Evolutionary conservation across 2,888 invertebrate genomes (phyloP).

Genomic region (Callyntrura sp.): DNA sequence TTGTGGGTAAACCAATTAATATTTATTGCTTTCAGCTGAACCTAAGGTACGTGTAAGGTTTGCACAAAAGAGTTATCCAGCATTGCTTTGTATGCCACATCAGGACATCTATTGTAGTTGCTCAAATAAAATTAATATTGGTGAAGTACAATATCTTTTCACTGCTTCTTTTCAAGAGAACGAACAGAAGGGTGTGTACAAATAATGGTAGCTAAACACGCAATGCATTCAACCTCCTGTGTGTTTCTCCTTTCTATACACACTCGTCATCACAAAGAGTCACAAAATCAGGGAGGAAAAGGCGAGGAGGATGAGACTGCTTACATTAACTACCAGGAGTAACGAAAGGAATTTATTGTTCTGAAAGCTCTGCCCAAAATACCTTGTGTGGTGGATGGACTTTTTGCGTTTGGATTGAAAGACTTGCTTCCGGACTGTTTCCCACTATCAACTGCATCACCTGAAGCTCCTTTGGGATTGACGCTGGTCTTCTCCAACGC

Average conservation of each 20-base stretch:
- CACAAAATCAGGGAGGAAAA: slow-evolving; percentile 6
- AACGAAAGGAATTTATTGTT: slow-evolving; percentile 3
- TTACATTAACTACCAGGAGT: not conserved
- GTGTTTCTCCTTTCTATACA: not conserved
- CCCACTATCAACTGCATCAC: slow-evolving; percentile 15
- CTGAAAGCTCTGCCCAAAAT: not conserved
- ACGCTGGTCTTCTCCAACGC: slow-evolving; percentile 60
- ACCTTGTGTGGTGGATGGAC: slow-evolving; percentile 73
- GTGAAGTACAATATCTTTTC: not conserved
- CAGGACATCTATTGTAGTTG: not conserved
- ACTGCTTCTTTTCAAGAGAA: not conserved
- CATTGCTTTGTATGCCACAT: not conserved
- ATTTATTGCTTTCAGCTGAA: slow-evolving; percentile 64
- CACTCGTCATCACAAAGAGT: not conserved
- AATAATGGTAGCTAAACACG: slow-evolving; percentile 48
- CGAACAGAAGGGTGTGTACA: not conserved
- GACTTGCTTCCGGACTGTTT: slow-evolving; percentile 73
- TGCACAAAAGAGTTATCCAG: slow-evolving; percentile 1
- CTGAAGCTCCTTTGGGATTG: slow-evolving; percentile 59
- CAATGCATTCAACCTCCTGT: not conserved
- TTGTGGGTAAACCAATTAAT: slow-evolving; percentile 64
- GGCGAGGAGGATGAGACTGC: not conserved
- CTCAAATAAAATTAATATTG: slow-evolving; percentile 30
- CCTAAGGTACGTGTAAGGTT: slow-evolving; percentile 23
- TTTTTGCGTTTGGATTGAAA: slow-evolving; percentile 65